These are phyloP conservation scores for Aeoliscus strigatus DNA, from an alignment of 2,797 vertebrate genomes.

Conservation along the genomic window DNA sequence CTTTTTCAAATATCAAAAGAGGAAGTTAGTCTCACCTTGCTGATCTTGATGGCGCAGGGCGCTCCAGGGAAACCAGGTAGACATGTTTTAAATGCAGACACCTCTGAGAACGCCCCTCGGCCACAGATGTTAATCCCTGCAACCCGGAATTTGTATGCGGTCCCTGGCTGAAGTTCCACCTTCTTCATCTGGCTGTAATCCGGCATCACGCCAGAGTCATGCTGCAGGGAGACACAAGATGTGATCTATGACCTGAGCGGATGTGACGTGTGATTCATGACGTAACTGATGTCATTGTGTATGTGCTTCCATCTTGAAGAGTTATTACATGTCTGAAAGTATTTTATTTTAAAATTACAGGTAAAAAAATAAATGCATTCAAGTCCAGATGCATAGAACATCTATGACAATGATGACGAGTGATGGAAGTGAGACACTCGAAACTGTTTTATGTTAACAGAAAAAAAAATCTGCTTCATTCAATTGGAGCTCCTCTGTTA, in stretches of 20 bases:
- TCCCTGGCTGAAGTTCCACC: constrained; percentile 85
- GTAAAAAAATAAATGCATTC: too few relatives aligned
- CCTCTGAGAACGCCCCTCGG: constrained; percentile 83
- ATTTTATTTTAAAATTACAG: too few relatives aligned
- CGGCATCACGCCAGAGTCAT: constrained; percentile 74
- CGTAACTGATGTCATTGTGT: too few relatives aligned
- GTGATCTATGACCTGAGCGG: neutral
- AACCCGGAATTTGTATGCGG: constrained; percentile 88
- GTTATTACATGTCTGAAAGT: too few relatives aligned
- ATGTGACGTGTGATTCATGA: too few relatives aligned
- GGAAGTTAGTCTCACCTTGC: constrained; percentile 73
- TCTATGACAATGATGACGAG: too few relatives aligned
- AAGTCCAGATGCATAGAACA: too few relatives aligned
- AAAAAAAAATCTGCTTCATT: too few relatives aligned
- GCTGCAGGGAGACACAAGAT: constrained; percentile 53
- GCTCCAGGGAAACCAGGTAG: constrained; percentile 90
- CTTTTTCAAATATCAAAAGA: neutral
- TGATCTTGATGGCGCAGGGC: constrained; percentile 90
- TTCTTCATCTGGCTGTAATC: constrained; percentile 84
- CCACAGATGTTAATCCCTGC: constrained; percentile 86
- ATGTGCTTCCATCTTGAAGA: too few relatives aligned
- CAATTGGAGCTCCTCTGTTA: too few relatives aligned
- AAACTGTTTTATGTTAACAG: too few relatives aligned
- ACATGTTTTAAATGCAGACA: constrained; percentile 88
- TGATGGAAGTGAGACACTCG: too few relatives aligned